phyloP scores from a whole-genome alignment of 2,113 vertebrate genomes.

The Melospiza melodia region DNA sequence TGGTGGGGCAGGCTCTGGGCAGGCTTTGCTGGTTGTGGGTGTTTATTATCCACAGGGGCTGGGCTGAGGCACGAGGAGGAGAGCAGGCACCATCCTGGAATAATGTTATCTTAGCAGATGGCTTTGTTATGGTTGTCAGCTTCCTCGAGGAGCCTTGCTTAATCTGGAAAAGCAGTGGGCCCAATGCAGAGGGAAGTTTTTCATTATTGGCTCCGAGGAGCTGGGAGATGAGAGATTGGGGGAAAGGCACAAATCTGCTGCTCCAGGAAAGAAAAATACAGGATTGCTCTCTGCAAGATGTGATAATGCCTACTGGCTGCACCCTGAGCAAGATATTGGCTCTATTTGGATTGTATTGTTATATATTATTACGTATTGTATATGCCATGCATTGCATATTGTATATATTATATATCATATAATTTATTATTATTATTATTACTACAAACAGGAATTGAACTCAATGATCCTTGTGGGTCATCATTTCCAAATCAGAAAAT shows the following conservation, averaged over 20 bases:
- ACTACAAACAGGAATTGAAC: neutral
- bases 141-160: neutral
- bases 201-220: neutral
- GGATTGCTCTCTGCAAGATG: neutral
- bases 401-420: too few relatives aligned
- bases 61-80: neutral
- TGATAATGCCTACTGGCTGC: neutral
- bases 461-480: neutral
- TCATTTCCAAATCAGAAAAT: neutral
- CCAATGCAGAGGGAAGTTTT: neutral
- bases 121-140: neutral
- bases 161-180: neutral
- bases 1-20: accelerated
- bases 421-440: neutral
- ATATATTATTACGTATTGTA: neutral
- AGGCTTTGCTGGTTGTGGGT: accelerated
- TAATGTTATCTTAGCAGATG: neutral
- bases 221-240: neutral
- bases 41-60: accelerated
- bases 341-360: neutral
- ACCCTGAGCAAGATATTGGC: neutral
- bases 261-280: neutral
- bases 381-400: neutral
- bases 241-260: neutral
- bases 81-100: neutral